Conservation (phyloP, 2,797 vertebrate species). For the Manis javanica region DNA sequence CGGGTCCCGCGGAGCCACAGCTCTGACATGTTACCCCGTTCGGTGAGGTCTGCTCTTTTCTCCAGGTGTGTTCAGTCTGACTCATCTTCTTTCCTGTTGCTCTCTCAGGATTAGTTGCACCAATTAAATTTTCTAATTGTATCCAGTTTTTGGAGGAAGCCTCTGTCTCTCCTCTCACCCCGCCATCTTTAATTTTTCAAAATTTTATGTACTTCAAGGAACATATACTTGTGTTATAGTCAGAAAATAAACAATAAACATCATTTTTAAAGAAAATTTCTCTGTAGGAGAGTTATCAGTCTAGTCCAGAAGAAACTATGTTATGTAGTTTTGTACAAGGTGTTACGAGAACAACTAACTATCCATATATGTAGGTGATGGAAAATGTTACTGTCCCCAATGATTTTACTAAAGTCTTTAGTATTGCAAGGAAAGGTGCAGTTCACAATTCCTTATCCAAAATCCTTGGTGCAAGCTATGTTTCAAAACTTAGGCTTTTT, state of each 20-base stretch:
- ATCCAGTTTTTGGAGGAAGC: no score
- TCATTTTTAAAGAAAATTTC: not conserved
- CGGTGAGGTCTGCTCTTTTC: no score
- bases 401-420: not conserved
- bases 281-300: not conserved
- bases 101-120: no score
- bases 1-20: no score
- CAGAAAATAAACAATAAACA: conserved; percentile 1
- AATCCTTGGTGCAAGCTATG: not conserved
- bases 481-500: not conserved
- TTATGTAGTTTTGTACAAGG: not conserved
- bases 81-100: no score
- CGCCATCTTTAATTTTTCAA: not conserved
- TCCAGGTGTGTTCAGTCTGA: no score
- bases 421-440: not conserved
- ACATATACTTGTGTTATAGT: not conserved
- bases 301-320: not conserved
- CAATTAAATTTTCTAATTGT: no score
- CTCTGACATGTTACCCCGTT: no score
- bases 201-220: not conserved
- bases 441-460: not conserved
- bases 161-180: no score
- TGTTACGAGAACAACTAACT: not conserved
- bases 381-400: not conserved
- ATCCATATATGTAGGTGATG: not conserved